Evolutionary conservation across 1,140 invertebrate species (phyloP).

Genomic region (Scaptomyza hsui): DNA sequence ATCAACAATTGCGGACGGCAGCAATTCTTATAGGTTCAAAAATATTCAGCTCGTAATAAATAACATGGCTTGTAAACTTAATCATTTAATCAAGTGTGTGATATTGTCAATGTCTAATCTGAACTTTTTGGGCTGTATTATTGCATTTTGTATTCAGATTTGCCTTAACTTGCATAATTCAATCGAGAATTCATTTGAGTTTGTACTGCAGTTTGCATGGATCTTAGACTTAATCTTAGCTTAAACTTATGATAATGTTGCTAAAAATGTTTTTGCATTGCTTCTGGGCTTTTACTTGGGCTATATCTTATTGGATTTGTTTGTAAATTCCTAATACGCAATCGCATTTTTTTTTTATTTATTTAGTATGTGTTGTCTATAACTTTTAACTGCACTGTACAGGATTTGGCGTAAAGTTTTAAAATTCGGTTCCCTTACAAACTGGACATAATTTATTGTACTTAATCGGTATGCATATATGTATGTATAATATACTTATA

Average conservation of each 20-base stretch:
- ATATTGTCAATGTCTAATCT: slow-evolving; percentile 44
- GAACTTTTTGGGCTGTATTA: neutral
- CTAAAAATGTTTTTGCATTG: slow-evolving; percentile 13
- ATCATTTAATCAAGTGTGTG: neutral
- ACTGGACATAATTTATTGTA: slow-evolving; percentile 61
- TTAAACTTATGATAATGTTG: slow-evolving; percentile 26
- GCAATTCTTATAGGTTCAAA: slow-evolving; percentile 44
- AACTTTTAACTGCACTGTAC: slow-evolving; percentile 9
- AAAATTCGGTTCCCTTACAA: slow-evolving; percentile 16
- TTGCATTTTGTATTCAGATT: slow-evolving; percentile 7
- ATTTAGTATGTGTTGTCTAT: neutral
- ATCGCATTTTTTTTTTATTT: neutral
- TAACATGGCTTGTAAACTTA: neutral
- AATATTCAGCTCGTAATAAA: slow-evolving; percentile 8
- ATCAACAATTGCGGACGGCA: slow-evolving; percentile 71
- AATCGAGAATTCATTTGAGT: slow-evolving; percentile 40
- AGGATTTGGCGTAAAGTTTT: slow-evolving; percentile 24
- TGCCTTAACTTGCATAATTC: slow-evolving; percentile 11
- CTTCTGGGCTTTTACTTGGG: slow-evolving; percentile 4
- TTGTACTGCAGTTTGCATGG: slow-evolving; percentile 74
- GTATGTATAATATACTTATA: slow-evolving; percentile 23
- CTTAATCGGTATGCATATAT: slow-evolving; percentile 64
- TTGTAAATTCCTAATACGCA: slow-evolving; percentile 19
- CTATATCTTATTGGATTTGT: slow-evolving; percentile 13
- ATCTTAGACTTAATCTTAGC: slow-evolving; percentile 40